Percentiles rank a stretch among this genome's conserved stretches.
Conservation (phyloP, 2,797 vertebrate species). For the Gymnopithys bicolor region DNA sequence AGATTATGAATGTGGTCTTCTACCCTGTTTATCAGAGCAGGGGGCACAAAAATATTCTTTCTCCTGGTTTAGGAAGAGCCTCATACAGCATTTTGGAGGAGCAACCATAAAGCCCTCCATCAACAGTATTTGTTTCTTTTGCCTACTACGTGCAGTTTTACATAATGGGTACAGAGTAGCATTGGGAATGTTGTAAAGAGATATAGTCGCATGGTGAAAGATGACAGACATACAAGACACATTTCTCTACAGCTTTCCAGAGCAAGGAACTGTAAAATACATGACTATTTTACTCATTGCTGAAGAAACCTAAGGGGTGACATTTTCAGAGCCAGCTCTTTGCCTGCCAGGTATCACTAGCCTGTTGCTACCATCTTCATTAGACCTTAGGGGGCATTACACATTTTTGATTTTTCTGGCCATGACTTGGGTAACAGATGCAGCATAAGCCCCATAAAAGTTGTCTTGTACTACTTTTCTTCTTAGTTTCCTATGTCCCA, state of each 20-base stretch:
- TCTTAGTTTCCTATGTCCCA: not conserved
- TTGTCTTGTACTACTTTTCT: not conserved
- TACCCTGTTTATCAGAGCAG: slow-evolving; percentile 9
- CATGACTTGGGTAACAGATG: not conserved
- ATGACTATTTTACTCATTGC: not conserved
- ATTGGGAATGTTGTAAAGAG: not conserved
- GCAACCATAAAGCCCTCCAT: not conserved
- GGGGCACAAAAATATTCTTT: not conserved
- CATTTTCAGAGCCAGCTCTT: not conserved
- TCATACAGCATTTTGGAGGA: not conserved
- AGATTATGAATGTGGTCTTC: slow-evolving; percentile 24
- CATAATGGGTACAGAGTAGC: not conserved
- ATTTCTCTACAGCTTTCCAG: not conserved
- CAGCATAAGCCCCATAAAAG: not conserved
- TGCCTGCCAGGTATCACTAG: not conserved
- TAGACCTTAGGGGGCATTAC: not conserved
- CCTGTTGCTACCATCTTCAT: not conserved
- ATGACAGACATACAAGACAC: not conserved
- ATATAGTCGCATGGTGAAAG: not conserved
- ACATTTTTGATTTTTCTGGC: not conserved
- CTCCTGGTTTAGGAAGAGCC: not conserved
- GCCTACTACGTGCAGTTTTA: not conserved
- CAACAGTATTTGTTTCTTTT: not conserved
- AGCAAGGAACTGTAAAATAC: not conserved
- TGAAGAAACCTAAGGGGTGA: not conserved